These are phyloP conservation scores for Sebastolobus altivelis DNA, from an alignment of 2,797 vertebrate genomes.

Conservation along the genomic window DNA sequence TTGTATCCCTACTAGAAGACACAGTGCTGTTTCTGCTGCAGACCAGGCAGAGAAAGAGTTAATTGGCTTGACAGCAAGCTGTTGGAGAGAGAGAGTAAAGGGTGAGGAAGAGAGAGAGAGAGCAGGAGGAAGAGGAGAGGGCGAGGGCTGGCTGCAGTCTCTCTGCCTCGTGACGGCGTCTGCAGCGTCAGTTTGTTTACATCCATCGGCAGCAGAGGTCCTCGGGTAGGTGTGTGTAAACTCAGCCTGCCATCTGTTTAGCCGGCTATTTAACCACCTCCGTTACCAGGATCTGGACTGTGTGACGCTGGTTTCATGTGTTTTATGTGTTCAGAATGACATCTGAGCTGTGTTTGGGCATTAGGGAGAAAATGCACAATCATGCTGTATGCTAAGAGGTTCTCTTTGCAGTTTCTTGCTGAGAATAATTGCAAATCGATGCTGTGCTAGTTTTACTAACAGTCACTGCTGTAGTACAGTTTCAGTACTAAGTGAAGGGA, in stretches of 20 bases:
- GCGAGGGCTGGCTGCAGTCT: slow-evolving; percentile 52
- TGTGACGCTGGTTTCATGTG: background rate
- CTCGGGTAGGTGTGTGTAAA: slow-evolving; percentile 36
- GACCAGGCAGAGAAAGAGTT: slow-evolving; percentile 50
- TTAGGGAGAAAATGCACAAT: slow-evolving; percentile 49
- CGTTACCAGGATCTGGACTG: background rate
- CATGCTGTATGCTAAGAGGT: slow-evolving; percentile 48
- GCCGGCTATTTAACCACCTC: background rate
- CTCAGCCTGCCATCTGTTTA: slow-evolving; percentile 2
- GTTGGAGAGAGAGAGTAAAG: background rate
- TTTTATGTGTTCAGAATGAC: background rate
- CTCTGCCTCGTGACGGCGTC: slow-evolving; percentile 56
- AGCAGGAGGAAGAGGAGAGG: slow-evolving; percentile 24
- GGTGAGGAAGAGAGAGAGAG: slow-evolving; percentile 19
- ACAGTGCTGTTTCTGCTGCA: slow-evolving; percentile 34
- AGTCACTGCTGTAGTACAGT: background rate
- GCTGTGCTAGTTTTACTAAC: background rate
- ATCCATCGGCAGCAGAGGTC: slow-evolving; percentile 37
- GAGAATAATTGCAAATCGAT: background rate
- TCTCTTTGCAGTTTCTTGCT: background rate
- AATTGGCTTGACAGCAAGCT: slow-evolving; percentile 37
- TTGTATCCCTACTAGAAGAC: background rate
- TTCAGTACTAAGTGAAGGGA: background rate
- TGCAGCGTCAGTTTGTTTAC: slow-evolving; percentile 73
- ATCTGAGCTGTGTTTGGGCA: slow-evolving; percentile 8